A percentile compares a stretch with the other conserved stretches of the same genome.
Evolutionary conservation across 1,140 invertebrate species (phyloP).

Genomic region (Himalopsyche phryganea): DNA sequence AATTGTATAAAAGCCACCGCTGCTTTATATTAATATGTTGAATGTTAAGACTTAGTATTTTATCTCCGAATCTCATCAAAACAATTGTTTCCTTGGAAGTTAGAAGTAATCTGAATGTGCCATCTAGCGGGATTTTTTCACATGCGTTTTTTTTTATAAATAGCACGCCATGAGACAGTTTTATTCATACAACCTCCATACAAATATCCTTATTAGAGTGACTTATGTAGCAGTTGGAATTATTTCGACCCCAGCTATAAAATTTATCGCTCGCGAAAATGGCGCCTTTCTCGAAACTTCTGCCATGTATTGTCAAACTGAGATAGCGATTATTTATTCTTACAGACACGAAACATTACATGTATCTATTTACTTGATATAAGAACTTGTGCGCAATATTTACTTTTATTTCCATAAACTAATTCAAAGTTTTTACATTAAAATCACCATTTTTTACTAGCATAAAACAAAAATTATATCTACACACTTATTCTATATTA

Average conservation of each 20-base stretch:
- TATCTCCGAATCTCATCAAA: no score
- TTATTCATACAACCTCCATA: conserved; percentile 19
- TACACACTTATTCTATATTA: no score
- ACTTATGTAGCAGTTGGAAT: conserved; percentile 21
- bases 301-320: neutral
- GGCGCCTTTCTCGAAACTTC: conserved; percentile 11
- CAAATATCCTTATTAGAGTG: conserved; percentile 28
- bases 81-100: conserved; percentile 16
- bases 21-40: no score
- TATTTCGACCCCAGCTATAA: conserved; percentile 16
- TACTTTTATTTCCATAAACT: no score
- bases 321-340: conserved; percentile 8
- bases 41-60: no score
- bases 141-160: conserved; percentile 22
- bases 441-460: no score
- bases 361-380: no score
- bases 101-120: conserved; percentile 20
- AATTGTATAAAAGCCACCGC: no score
- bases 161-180: conserved; percentile 12
- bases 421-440: no score
- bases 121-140: conserved; percentile 19
- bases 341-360: neutral
- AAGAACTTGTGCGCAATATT: no score
- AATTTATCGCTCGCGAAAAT: conserved; percentile 24
- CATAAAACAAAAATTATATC: no score